Conservation (phyloP, 2,888 invertebrate species). For the Alsophila aescularia region DNA sequence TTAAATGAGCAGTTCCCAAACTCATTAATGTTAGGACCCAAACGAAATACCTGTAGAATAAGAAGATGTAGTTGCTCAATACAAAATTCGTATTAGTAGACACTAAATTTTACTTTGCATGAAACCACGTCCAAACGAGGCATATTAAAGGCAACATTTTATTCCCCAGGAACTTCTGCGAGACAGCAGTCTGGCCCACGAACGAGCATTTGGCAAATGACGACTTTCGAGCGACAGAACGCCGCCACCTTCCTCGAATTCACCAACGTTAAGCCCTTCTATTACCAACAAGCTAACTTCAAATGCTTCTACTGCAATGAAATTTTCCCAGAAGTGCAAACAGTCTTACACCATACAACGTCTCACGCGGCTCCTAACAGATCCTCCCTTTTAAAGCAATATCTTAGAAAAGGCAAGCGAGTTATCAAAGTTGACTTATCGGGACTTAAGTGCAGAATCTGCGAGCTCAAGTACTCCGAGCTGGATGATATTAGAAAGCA, state of each 20-base stretch:
- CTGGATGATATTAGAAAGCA: conserved; percentile 70
- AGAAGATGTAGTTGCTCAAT: not conserved
- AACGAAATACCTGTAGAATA: too few relatives aligned
- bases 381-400: conserved; percentile 61
- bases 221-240: conserved; percentile 73
- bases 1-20: too few relatives aligned
- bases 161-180: conserved; percentile 11
- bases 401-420: conserved; percentile 72
- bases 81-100: not conserved
- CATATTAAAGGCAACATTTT: conserved; percentile 51
- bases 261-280: conserved; percentile 73
- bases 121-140: not conserved
- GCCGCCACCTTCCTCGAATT: conserved; percentile 72
- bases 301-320: conserved; percentile 78
- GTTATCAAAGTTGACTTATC: conserved; percentile 79
- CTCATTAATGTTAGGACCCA: too few relatives aligned
- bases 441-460: conserved; percentile 67
- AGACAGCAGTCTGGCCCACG: conserved; percentile 14
- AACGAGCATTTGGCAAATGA: conserved; percentile 80
- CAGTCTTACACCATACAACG: conserved; percentile 42
- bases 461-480: conserved; percentile 68
- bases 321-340: conserved; percentile 70
- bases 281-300: conserved; percentile 77
- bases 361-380: conserved; percentile 55
- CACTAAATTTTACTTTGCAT: not conserved